A percentile compares a stretch with the other conserved stretches of the same genome.
Evolutionary conservation across 2,113 vertebrate genomes (phyloP).

Genomic region (Orycteropus afer): DNA sequence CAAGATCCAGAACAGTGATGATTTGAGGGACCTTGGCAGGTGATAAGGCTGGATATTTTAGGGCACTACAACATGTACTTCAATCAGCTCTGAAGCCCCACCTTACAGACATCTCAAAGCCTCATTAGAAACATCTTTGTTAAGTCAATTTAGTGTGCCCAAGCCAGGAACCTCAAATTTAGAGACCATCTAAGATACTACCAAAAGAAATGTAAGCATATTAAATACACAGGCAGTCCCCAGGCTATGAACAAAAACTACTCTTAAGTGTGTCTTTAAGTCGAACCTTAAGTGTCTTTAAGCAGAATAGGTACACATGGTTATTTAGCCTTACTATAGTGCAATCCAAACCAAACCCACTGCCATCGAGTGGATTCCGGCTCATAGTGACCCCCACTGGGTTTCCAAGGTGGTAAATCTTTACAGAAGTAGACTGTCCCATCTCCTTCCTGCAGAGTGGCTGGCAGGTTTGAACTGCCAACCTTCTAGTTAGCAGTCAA

Average conservation of each 20-base stretch:
- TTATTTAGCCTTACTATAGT: too few species aligned
- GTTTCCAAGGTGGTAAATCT: too few species aligned
- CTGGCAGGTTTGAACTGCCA: too few species aligned
- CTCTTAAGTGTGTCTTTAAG: background rate
- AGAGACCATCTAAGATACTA: background rate
- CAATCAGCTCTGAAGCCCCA: background rate
- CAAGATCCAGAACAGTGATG: background rate
- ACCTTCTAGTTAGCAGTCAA: too few species aligned
- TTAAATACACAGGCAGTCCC: background rate
- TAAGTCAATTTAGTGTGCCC: background rate
- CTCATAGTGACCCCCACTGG: too few species aligned
- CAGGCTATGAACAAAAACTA: background rate
- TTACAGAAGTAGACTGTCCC: too few species aligned
- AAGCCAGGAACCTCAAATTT: constrained; percentile 10
- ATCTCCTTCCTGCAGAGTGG: too few species aligned
- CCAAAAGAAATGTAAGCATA: constrained; percentile 9
- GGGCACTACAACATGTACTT: background rate
- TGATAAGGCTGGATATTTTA: background rate
- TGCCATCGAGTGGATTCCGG: too few species aligned
- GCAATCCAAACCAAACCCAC: too few species aligned
- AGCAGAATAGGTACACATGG: too few species aligned
- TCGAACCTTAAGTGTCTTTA: too few species aligned
- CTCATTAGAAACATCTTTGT: background rate
- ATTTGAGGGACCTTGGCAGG: background rate
- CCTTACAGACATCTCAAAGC: background rate